Evolutionary conservation across 2,113 vertebrate species (phyloP), one percentile per base, ranked within the genome.

Genomic region (Trogon surrucura): DNA sequence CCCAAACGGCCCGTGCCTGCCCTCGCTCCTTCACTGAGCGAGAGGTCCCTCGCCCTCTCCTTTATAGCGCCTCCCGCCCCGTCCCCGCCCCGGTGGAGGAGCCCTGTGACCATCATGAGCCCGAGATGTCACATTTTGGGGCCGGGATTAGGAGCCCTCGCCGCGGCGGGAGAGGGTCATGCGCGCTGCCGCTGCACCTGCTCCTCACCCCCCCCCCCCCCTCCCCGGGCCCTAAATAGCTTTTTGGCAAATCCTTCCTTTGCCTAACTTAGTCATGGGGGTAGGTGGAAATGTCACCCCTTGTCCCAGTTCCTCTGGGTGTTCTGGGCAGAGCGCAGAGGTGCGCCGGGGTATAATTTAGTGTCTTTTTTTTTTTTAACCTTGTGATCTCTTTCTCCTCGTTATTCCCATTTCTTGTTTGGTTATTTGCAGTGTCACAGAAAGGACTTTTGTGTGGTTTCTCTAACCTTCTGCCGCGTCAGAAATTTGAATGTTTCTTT

Each of bases 21-120:
- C 85, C 95, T 95, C 94, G 96, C 95, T 96, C 97, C 96, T 98
- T 98, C 98, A 99, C 99, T 99, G 98, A 99, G 88, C 97, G 96
- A 97, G 85, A 93, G 30, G 17, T 19, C 17, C 5, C 13, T 91
- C 9, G 45, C 21, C 64, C 70, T 17, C 11, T 22, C 3, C 56
- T 95, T 96, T 97, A 96, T 96, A 94, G 77, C 4, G 58, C 48
- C 41, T 74, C 70, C 50, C 71, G 11, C 32, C 18, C 16, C 0
- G 21, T 92, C 61, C 61, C 58, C n/a, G 60, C 93, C 96, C 89
- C 57, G 93, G 41, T 16, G 72, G 65, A 34, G 14, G 14, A 74
- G 62, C 89, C 94, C 95, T 88, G 64, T 87, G 92, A 90, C 92
- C 62, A 1, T 80, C 95, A 88, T 62, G 89, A 89, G 91, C 85